Base-by-base conservation (phyloP, 2,797 vertebrate species). In the Sebastes steindachneri region DNA sequence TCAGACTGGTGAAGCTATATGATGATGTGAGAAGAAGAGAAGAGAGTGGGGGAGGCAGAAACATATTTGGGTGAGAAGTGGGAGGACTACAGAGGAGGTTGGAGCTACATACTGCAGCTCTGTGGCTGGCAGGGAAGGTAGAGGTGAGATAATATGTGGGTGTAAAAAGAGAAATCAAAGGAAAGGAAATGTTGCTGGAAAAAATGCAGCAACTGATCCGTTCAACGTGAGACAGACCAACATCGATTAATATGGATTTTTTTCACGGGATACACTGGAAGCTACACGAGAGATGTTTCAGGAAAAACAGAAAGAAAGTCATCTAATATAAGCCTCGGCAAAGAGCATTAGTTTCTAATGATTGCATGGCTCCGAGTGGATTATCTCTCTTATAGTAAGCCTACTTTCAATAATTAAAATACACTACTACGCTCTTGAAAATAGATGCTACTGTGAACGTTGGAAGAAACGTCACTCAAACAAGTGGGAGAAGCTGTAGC, bases 41-140 rank as follows among this genome's bases (percentile, higher is more conserved):
- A 83, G 79, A 59, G 84, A 88, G 85, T 75, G 89, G 84, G 79
- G 79, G 86, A 90, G 78, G 88, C 84, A 89, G 78, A 91, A 86
- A 92, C 82, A 68, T 84, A 93, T 91, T 90, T 88, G 89, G 89
- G 75, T 91, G 89, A 92, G 85, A 77, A 83, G 93, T 92, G 90
- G 93, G 93, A 91, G 92, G 85, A 91, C 75, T 71, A 85, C 76
- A 83, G 91, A 84, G 91, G 91, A 93, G 89, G 93, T 2, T 88
- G 90, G 73, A 90, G 88, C 79, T 72, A 57, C 84, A 80, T 77
- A 51, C 82, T 81, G 78, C 79, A 84, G 86, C 83, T 77, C 77
- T 86, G 82, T 83, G 68, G 89, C 87, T 89, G 88, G 83, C 86
- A 86, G 75, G 26, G 80, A 88, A 88, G 89, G 84, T 81, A 77